Conservation (phyloP, 2,797 vertebrate species). For the Helarctos malayanus region DNA sequence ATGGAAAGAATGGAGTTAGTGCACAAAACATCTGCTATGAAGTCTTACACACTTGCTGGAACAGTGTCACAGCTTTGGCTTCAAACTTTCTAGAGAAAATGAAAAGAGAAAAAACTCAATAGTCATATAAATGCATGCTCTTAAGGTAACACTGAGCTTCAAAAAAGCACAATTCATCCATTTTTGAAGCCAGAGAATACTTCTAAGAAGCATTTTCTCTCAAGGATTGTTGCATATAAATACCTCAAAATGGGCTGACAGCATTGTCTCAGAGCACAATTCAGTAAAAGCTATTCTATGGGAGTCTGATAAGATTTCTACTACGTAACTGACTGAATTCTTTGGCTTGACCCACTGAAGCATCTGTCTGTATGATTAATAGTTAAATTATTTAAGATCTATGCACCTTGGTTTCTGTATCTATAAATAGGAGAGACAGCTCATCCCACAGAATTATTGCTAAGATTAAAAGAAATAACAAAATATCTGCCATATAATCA, state of each 20-base stretch:
- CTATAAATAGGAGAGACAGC: slow-evolving; percentile 50
- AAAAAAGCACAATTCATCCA: background rate
- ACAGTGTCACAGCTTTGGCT: background rate
- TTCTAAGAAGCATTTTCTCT: background rate
- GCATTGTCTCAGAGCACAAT: background rate
- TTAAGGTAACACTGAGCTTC: background rate
- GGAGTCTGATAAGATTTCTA: background rate
- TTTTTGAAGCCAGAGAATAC: slow-evolving; percentile 2
- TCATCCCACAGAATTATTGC: background rate
- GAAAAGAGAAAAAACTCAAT: background rate
- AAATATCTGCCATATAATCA: slow-evolving; percentile 29
- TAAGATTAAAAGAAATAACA: slow-evolving; percentile 58
- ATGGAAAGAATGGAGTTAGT: background rate
- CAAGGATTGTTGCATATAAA: background rate
- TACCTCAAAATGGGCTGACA: background rate
- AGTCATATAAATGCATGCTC: slow-evolving; percentile 23
- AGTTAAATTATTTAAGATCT: slow-evolving; percentile 49
- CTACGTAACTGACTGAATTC: background rate
- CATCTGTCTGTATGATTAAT: background rate
- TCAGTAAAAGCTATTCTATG: slow-evolving; percentile 18
- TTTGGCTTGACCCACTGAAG: background rate
- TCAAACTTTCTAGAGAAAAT: slow-evolving; percentile 27
- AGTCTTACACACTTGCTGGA: background rate
- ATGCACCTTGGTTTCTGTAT: slow-evolving; percentile 35
- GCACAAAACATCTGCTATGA: background rate